Conservation (phyloP, 2,113 vertebrate genomes). For the Eubucco bourcierii region DNA sequence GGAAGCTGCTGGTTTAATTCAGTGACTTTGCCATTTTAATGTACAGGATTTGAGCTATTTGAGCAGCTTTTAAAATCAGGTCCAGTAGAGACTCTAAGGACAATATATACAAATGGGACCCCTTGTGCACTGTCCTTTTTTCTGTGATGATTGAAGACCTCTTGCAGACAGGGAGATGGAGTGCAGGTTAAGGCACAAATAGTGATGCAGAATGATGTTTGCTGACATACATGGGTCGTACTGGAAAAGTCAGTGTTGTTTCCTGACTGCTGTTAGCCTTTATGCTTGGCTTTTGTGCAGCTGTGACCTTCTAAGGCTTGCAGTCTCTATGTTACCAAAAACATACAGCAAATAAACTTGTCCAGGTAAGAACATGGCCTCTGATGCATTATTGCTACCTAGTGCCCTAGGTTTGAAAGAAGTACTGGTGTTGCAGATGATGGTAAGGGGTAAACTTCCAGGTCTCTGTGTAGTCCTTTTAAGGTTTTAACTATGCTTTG, state of each 20-base stretch:
- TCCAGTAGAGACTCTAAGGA: neutral
- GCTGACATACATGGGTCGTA: neutral
- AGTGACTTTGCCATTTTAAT: neutral
- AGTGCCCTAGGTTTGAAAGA: conserved; percentile 7
- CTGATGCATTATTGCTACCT: neutral
- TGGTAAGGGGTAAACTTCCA: conserved; percentile 19
- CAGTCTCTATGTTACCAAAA: neutral
- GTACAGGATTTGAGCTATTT: neutral
- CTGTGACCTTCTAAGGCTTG: neutral
- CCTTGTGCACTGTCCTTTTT: neutral
- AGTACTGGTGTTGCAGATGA: conserved; percentile 9
- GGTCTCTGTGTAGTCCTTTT: neutral
- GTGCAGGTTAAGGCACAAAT: neutral
- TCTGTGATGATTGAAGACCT: neutral
- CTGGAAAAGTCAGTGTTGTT: neutral
- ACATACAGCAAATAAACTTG: neutral
- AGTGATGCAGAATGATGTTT: neutral
- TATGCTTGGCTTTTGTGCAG: neutral
- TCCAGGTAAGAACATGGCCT: neutral
- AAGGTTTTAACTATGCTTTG: conserved; percentile 1
- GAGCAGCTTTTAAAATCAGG: neutral
- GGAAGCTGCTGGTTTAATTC: neutral
- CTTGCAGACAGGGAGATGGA: neutral
- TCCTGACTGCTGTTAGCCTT: neutral
- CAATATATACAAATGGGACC: neutral